Conservation (phyloP, 1,140 invertebrate species). For the Maniola jurtina region DNA sequence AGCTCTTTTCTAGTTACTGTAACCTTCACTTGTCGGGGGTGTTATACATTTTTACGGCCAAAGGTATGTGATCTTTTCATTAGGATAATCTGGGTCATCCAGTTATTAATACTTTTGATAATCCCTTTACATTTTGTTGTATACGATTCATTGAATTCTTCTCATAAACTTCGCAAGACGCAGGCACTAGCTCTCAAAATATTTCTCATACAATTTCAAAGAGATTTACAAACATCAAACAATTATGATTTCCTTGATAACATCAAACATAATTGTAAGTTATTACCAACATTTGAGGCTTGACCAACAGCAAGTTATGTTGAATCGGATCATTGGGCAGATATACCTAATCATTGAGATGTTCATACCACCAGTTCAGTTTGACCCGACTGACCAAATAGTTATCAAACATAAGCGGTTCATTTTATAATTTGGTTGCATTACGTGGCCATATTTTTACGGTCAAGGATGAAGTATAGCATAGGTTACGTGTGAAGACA, state of each 20-base stretch:
- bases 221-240: background rate
- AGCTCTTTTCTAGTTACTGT: too few relatives aligned
- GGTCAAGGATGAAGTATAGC: constrained; percentile 34
- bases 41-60: too few relatives aligned
- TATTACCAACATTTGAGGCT: constrained; percentile 31
- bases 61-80: too few relatives aligned
- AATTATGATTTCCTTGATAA: background rate
- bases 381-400: constrained; percentile 26
- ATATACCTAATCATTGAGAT: constrained; percentile 25
- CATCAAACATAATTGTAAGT: constrained; percentile 3
- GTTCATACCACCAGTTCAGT: constrained; percentile 22
- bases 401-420: constrained; percentile 11
- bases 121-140: background rate
- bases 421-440: constrained; percentile 8
- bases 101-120: background rate
- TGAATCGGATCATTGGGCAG: constrained; percentile 41
- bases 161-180: background rate
- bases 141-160: background rate
- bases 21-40: too few relatives aligned
- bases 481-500: constrained; percentile 37
- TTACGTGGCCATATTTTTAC: constrained; percentile 21
- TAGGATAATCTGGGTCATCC: too few relatives aligned
- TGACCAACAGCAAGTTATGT: constrained; percentile 28
- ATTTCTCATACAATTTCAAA: background rate
- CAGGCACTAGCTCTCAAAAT: background rate